Evolutionary conservation across 1,140 invertebrate species (phyloP).

Genomic region (Musca vetustissima): DNA sequence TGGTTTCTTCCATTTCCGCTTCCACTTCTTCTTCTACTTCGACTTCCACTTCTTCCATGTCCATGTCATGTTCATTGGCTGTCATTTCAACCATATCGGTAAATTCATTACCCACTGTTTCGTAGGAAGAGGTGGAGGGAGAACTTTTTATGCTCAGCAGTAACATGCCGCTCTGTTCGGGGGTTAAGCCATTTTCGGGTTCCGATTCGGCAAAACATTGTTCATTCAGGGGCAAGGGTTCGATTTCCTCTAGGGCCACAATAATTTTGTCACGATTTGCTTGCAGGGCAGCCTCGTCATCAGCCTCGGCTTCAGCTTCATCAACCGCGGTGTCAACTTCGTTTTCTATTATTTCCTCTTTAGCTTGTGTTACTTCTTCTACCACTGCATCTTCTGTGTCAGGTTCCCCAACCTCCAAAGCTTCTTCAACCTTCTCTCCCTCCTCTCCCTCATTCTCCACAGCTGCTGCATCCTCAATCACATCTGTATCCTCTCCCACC

Average conservation of each 20-base stretch:
- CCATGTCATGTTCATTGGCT: conserved; percentile 13
- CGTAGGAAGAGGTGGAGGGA: conserved; percentile 54
- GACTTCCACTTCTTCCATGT: not conserved
- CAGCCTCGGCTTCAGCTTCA: not conserved
- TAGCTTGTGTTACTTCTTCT: not conserved
- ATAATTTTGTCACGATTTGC: conserved; percentile 38
- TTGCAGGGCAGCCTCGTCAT: conserved; percentile 1
- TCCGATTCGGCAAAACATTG: conserved; percentile 48
- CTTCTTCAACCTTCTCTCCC: not conserved
- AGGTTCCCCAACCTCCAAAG: not conserved
- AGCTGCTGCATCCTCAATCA: conserved; percentile 13
- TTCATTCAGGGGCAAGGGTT: conserved; percentile 46
- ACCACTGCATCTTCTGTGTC: not conserved
- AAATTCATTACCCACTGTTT: conserved; percentile 55
- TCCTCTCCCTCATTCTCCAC: conserved; percentile 20
- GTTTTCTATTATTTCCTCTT: not conserved
- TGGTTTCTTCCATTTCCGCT: conserved; percentile 25
- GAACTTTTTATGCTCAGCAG: conserved; percentile 53
- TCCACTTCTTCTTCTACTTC: conserved; percentile 24
- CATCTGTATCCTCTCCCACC: not conserved
- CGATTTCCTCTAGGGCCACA: conserved; percentile 45
- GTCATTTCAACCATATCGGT: conserved; percentile 36
- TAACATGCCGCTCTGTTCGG: conserved; percentile 40
- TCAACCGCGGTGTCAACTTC: not conserved
- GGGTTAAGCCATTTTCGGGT: conserved; percentile 32